These are phyloP conservation scores for Lydus trimaculatus DNA, from an alignment of 2,888 invertebrate genomes.

Conservation along the genomic window DNA sequence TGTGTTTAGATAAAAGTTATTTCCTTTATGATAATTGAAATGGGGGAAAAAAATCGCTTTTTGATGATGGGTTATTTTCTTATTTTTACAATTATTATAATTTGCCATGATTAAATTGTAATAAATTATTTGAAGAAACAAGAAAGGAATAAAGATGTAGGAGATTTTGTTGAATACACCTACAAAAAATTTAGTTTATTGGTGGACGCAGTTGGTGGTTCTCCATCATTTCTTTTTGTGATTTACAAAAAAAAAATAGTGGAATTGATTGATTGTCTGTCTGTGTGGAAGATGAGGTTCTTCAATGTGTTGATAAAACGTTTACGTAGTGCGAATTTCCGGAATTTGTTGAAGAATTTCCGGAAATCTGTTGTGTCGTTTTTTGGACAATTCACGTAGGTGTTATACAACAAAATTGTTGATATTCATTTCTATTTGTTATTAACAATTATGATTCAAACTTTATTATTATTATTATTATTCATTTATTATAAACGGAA, in stretches of 20 bases:
- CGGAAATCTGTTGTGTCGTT: constrained; percentile 15
- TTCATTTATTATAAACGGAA: not conserved
- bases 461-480: not conserved
- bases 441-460: not conserved
- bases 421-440: not conserved
- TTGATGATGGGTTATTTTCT: constrained; percentile 2
- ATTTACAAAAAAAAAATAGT: not conserved
- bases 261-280: not conserved
- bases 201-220: no score
- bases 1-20: constrained; percentile 1
- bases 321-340: not conserved
- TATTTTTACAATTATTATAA: not conserved
- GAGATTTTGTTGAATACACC: not conserved
- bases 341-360: not conserved
- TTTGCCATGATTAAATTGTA: not conserved
- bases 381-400: constrained; percentile 13
- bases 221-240: not conserved
- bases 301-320: not conserved
- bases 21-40: constrained; percentile 3
- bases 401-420: constrained; percentile 5
- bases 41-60: not conserved
- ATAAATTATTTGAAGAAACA: not conserved
- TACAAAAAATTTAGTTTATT: not conserved
- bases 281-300: not conserved
- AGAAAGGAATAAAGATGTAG: not conserved